Percentiles rank a stretch among this genome's conserved stretches.
Evolutionary conservation across 2,797 vertebrate species (phyloP).

Genomic region (Paratrypauchen microcephalus): DNA sequence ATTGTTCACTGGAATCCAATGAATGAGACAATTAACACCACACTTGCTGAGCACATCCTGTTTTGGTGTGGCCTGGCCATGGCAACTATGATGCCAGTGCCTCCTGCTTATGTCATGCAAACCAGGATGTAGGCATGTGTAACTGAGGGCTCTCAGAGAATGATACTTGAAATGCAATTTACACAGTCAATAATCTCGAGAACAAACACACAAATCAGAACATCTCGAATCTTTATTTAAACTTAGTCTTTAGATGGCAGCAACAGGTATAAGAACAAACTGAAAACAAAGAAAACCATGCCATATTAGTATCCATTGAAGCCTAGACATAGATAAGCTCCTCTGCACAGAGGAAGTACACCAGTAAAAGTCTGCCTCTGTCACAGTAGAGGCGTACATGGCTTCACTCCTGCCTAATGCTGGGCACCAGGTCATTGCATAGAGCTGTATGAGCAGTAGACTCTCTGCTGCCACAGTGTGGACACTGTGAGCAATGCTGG

Average conservation of each 20-base stretch:
- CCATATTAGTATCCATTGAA: conserved; percentile 60
- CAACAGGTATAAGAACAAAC: conserved; percentile 35
- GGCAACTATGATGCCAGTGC: conserved; percentile 59
- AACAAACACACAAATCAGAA: conserved; percentile 7
- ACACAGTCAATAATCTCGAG: not conserved
- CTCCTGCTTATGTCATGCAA: conserved; percentile 20
- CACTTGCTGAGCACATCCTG: conserved; percentile 69
- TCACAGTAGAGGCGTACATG: conserved; percentile 49
- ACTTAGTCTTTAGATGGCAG: conserved; percentile 64
- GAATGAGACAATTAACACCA: conserved; percentile 30
- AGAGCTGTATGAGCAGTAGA: conserved; percentile 45
- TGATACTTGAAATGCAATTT: conserved; percentile 12
- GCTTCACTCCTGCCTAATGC: conserved; percentile 60
- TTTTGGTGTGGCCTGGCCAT: conserved; percentile 59
- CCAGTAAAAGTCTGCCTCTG: conserved; percentile 54
- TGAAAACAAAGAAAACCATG: conserved; percentile 60
- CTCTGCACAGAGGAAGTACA: conserved; percentile 57
- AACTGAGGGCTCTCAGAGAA: conserved; percentile 19
- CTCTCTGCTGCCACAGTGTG: conserved; percentile 29
- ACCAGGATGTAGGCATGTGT: conserved; percentile 15
- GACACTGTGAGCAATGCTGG: conserved; percentile 24
- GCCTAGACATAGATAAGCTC: conserved; percentile 43
- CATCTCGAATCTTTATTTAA: conserved; percentile 73
- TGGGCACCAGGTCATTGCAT: conserved; percentile 62
- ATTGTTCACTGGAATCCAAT: conserved; percentile 22